Percentiles rank a stretch among this genome's conserved stretches.
These are phyloP conservation scores for Megalopta genalis DNA, from an alignment of 1,140 invertebrate species.

Conservation along the genomic window DNA sequence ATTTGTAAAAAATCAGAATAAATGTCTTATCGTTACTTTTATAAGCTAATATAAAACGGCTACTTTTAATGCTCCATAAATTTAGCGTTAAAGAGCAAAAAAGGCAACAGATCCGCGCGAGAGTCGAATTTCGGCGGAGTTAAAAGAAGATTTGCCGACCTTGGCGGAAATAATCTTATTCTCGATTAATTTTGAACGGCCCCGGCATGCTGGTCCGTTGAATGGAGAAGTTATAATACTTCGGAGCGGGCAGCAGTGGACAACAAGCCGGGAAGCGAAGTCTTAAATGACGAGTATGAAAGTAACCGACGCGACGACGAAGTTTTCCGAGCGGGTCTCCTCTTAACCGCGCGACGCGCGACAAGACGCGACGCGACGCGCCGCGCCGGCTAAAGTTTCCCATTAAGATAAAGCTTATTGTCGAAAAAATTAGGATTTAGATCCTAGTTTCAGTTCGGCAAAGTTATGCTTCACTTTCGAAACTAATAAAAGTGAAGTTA, in stretches of 20 bases:
- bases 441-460: not conserved
- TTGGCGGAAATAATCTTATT: not conserved
- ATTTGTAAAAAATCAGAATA: too few species aligned
- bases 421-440: conserved; percentile 38
- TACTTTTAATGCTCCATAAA: too few species aligned
- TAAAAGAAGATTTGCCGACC: not conserved
- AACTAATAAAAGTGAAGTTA: conserved; percentile 37
- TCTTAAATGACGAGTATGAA: conserved; percentile 9
- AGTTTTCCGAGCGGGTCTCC: not conserved
- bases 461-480: conserved; percentile 11
- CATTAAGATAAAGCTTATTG: conserved; percentile 28
- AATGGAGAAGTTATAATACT: not conserved
- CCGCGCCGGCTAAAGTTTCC: not conserved
- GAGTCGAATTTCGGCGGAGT: not conserved
- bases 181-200: not conserved
- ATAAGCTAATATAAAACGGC: too few species aligned
- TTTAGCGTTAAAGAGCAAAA: too few species aligned
- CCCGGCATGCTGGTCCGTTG: not conserved
- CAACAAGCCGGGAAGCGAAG: not conserved
- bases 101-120: too few species aligned
- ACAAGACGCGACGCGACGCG: too few species aligned
- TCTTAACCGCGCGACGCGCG: not conserved
- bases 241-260: not conserved
- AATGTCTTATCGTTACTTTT: too few species aligned
- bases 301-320: conserved; percentile 1